Evolutionary conservation across 2,888 invertebrate species (phyloP).

Genomic region (Drosophila paranaensis): DNA sequence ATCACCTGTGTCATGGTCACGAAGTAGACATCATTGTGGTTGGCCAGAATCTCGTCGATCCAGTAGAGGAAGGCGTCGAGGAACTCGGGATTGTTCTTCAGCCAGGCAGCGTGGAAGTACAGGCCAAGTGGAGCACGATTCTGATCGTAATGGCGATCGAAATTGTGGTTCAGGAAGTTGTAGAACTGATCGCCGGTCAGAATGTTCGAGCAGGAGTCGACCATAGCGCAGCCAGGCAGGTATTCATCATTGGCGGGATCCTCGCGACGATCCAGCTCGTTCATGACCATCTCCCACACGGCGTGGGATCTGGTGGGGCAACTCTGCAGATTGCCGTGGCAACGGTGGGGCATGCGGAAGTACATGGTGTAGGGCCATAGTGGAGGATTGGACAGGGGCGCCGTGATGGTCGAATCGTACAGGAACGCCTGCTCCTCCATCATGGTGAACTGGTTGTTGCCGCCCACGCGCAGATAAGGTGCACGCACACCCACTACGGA

Average conservation of each 20-base stretch:
- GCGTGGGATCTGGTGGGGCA: slow-evolving; percentile 96
- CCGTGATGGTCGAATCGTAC: slow-evolving; percentile 97
- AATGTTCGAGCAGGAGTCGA: slow-evolving; percentile 97
- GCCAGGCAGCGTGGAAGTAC: slow-evolving; percentile 97
- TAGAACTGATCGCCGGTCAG: slow-evolving; percentile 96
- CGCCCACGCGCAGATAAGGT: slow-evolving; percentile 95
- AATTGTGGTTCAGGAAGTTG: slow-evolving; percentile 96
- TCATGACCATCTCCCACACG: slow-evolving; percentile 98
- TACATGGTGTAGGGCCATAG: slow-evolving; percentile 99
- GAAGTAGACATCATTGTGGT: slow-evolving; percentile 96
- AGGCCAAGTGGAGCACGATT: slow-evolving; percentile 95
- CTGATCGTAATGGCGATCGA: slow-evolving; percentile 95
- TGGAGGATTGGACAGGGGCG: slow-evolving; percentile 95
- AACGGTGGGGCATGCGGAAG: slow-evolving; percentile 97
- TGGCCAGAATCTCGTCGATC: slow-evolving; percentile 94
- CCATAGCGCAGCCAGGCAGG: slow-evolving; percentile 96
- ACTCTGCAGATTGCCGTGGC: slow-evolving; percentile 95
- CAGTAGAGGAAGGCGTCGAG: slow-evolving; percentile 96
- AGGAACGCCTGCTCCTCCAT: slow-evolving; percentile 98
- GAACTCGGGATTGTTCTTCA: slow-evolving; percentile 96
- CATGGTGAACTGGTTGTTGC: slow-evolving; percentile 98
- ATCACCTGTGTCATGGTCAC: slow-evolving; percentile 98
- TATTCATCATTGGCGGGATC: slow-evolving; percentile 95
- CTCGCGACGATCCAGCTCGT: slow-evolving; percentile 95
- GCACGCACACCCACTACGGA: slow-evolving; percentile 96